Evolutionary conservation across 2,797 vertebrate genomes (phyloP), one percentile per base, ranked within the genome.

Genomic region (Coregonus ussuriensis): DNA sequence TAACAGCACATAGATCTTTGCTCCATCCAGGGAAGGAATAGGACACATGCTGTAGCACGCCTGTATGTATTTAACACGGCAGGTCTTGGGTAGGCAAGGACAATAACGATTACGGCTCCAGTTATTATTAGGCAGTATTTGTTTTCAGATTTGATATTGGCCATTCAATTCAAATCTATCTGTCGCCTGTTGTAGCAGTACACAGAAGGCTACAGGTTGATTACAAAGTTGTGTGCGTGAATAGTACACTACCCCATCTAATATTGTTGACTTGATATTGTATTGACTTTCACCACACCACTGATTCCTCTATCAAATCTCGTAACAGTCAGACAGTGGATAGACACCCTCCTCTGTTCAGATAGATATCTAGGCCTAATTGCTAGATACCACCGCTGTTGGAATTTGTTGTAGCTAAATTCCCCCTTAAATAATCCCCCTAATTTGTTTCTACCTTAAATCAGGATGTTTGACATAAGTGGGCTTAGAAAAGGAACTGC

Each of bases 1-100:
- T 76, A 79, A 87, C 87, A 84, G 84, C 47, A 47, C 29, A 75
- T 81, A 18, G 51, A 25, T 29, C 51, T 53, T 7, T 14, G 65
- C 65, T 14, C 6, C 15, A 14, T 25, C 25, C 62, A 65, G 25
- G 3, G 21, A 65, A 13, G 6, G 31, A 31, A 14, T 1, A n/a
- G 2, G 35, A 47, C 18, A 37, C 67, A n/a, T 9, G 65, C 31
- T 67, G 29, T 67, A 6, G 1, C 37, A 31, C 6, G 76, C 3
- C 75, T 79, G 87, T 87, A 84, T 35, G 31, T 62, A 25, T 62
- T 21, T 47, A 47, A 47, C 41, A 47, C 9, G 9, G 41, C 41
- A 47, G 41, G 41, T 13, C 9, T 9, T 47, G 9, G 41, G n/a
- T 62, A 62, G 15, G 59, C 59, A n/a, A 54, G 53, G 53, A 15